Base-by-base conservation (phyloP, 2,797 vertebrate species). In the Enteromius afrohamiltoni region DNA sequence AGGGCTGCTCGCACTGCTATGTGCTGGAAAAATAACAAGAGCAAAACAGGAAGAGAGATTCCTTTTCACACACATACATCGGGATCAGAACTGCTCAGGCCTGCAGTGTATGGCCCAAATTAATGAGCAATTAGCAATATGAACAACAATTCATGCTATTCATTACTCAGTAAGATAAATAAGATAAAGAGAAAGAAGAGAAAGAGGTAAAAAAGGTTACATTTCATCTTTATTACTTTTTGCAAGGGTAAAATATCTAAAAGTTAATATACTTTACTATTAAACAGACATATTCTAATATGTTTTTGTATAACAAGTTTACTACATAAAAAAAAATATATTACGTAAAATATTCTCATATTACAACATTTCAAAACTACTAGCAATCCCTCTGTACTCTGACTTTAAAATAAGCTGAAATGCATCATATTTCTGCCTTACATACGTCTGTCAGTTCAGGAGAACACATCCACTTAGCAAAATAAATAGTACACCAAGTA, bases 21-120 rank as follows among this genome's bases (percentile, higher is more conserved):
- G 42, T 60, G 77, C 53, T 65, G 47, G 14, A 64, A 79, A 85
- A 73, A 85, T 64, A 76, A 82, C 45, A 60, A 69, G 51, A 47
- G 67, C 29, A 64, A 69, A 70, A 77, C 37, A 21, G 80, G 16
- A 53, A 26, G 49, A 73, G 53, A 71, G 68, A 76, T 65, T 82
- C 45, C 31, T 82, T 34, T 74, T 82, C 74, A 51, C 58, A 74
- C 70, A 51, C 29, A 74, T 26, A 29, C 45, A 23, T 64, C 26
- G 8, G 34, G 31, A 70, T 40, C 34, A 21, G 34, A 79, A 69
- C 13, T 16, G 31, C 34, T 26, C 31, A 26, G 55, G 55, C 23
- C 34, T 42, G 58, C 74, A 23, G n/a, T 40, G 17, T 11, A 49
- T 37, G 42, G 42, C 69, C 47, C 55, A 10, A 64, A 73, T 51